These are phyloP conservation scores for Tupiocoris notatus DNA, from an alignment of 2,888 invertebrate genomes.

Conservation along the genomic window DNA sequence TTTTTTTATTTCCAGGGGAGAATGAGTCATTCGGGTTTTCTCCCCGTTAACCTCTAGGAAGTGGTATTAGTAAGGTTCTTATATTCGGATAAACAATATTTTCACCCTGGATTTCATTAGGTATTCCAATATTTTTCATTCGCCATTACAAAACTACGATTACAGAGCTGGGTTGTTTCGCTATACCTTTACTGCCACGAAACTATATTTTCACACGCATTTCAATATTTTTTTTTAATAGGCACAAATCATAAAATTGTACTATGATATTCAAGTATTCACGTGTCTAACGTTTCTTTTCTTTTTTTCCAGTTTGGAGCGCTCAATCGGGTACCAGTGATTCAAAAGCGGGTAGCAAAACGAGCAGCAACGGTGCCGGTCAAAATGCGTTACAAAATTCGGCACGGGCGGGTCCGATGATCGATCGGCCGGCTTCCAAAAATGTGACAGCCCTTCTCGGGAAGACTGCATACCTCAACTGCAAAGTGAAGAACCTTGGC, in stretches of 20 bases:
- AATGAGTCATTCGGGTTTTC: no score
- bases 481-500: conserved; percentile 84
- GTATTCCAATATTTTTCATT: no score
- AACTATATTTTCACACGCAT: no score
- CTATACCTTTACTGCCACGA: no score
- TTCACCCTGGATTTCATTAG: no score
- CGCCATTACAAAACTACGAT: no score
- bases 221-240: no score
- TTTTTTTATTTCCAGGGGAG: no score
- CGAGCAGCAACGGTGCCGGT: conserved; percentile 43
- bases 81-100: no score
- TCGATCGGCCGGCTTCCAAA: conserved; percentile 71
- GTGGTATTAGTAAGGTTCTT: no score
- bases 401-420: conserved; percentile 67
- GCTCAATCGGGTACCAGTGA: conserved; percentile 25
- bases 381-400: conserved; percentile 55
- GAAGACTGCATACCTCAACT: conserved; percentile 85
- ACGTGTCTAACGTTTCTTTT: background rate
- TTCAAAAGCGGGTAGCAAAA: conserved; percentile 17
- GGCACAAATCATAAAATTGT: background rate
- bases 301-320: conserved; percentile 1
- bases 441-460: conserved; percentile 78
- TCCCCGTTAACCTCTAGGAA: no score
- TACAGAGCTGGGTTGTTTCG: no score
- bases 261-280: background rate